Evolutionary conservation across 2,888 invertebrate species (phyloP).

Genomic region (Meloe dianella): DNA sequence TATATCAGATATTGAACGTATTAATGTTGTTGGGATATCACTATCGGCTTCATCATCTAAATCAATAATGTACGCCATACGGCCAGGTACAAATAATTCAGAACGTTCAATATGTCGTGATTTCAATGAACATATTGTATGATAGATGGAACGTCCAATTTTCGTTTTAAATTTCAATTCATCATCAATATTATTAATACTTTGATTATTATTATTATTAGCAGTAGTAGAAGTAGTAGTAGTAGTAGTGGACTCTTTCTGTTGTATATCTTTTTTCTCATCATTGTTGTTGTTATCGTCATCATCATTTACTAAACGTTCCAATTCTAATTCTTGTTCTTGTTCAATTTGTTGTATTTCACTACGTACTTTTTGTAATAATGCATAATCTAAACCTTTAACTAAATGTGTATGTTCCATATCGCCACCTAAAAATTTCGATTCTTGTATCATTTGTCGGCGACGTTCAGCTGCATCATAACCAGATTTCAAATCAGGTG

Average conservation of each 20-base stretch:
- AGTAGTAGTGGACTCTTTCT: no score
- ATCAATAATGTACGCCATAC: constrained; percentile 99
- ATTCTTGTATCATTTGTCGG: constrained; percentile 95
- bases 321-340: constrained; percentile 84
- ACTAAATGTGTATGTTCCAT: constrained; percentile 99
- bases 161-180: constrained; percentile 84
- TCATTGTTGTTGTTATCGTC: constrained; percentile 61
- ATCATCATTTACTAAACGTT: constrained; percentile 69
- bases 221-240: no score
- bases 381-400: constrained; percentile 92
- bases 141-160: constrained; percentile 78
- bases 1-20: constrained; percentile 89
- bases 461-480: constrained; percentile 94
- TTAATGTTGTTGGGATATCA: constrained; percentile 95
- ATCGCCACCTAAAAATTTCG: constrained; percentile 99
- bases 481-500: constrained; percentile 93
- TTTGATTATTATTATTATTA: constrained; percentile 16
- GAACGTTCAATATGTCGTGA: constrained; percentile 79
- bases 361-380: constrained; percentile 91
- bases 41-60: constrained; percentile 84
- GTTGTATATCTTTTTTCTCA: constrained; percentile 53
- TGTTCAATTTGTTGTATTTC: constrained; percentile 84
- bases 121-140: constrained; percentile 70
- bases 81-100: constrained; percentile 91
- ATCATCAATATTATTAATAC: constrained; percentile 68